Evolutionary conservation across 1,140 invertebrate genomes (phyloP), one percentile per base, ranked within the genome.

Genomic region (Zaprionus davidi): DNA sequence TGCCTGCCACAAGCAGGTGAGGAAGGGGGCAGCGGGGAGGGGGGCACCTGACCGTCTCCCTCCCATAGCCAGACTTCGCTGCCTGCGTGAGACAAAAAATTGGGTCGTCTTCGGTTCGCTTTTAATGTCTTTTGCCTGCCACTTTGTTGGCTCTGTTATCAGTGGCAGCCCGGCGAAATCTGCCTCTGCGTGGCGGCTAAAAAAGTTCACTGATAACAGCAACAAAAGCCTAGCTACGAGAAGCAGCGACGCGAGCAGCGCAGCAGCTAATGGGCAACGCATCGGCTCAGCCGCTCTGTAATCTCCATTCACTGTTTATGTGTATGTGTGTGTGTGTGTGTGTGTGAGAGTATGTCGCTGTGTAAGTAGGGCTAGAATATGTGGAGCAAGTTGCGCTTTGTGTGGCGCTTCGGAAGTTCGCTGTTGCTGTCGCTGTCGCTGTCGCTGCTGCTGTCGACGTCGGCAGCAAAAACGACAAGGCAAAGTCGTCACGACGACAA

Each of bases 311-410:
- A 57, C 38, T 17, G 22, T 9, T 46, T 41, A 26, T 71, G 34
- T 38, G 56, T 44, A 13, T 41, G 56, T 34, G 49, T 59, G 62
- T 68, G 24, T 24, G 57, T 60, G 63, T 62, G 62, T 28, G 75
- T 75, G 36, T 62, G 59, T 36, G 66, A 41, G 75, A 70, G 56
- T 72, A 76, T 86, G 76, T 76, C 69, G 69, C 44, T 90, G 84
- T 88, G 84, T 88, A 88, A 88, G 84, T 88, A 88, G 84, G 84
- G 75, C 84, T 84, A 84, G 66, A 90, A 88, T 88, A 88, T 88
- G 66, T 88, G 78, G 84, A 88, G 85, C 84, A 88, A 84, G 85
- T 84, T 87, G 75, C 71, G 84, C 78, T 87, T 87, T 80, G 83
- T 68, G 46, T 53, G 57, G 46, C 55, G 44, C 59, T 65, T 66